Evolutionary conservation across 2,113 vertebrate genomes (phyloP), one percentile per base, ranked within the genome.

Genomic region (Prochilodus magdalenae): DNA sequence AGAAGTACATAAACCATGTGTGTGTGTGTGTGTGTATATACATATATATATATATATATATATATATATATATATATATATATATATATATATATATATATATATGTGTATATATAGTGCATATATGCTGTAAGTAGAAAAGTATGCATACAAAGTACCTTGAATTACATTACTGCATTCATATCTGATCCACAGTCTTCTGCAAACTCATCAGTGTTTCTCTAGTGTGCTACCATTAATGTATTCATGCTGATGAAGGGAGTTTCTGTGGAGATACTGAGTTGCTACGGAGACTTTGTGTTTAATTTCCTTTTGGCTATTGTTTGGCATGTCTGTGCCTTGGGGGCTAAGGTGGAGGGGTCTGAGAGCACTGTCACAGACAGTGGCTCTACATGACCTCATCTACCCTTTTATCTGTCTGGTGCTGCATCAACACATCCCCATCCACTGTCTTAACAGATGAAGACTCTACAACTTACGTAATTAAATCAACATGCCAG

Each of bases 261-360:
- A 71, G 77, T 60, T 81, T 78, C 76, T 30, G 76, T 55, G 66
- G 75, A 63, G 85, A 80, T 73, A 30, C 30, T 26, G 83, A 82
- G 84, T 88, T 88, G 74, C 84, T 77, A 69, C 83, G 26, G 85
- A 87, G 86, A 87, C 84, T 85, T 90, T 93, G 86, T 92, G 90
- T 94, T 93, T 93, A 89, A 93, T 94, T 92, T 94, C 91, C 94
- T 93, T 91, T 91, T 92, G 94, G 92, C 92, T 92, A 91, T 93
- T 93, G 92, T 90, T 87, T 90, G 74, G 92, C 82, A 90, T 92
- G 93, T 91, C 93, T 90, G 90, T 89, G 89, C 91, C 90, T 81
- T 13, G 89, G 93, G 93, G 57, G 57, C 1, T 12, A 11, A 24
- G 57, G 94, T 40, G 20, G 91, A 89, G 94, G 88, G 84, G 90